Conservation (phyloP, 2,888 invertebrate species). For the Pseudeuparius sepicola region DNA sequence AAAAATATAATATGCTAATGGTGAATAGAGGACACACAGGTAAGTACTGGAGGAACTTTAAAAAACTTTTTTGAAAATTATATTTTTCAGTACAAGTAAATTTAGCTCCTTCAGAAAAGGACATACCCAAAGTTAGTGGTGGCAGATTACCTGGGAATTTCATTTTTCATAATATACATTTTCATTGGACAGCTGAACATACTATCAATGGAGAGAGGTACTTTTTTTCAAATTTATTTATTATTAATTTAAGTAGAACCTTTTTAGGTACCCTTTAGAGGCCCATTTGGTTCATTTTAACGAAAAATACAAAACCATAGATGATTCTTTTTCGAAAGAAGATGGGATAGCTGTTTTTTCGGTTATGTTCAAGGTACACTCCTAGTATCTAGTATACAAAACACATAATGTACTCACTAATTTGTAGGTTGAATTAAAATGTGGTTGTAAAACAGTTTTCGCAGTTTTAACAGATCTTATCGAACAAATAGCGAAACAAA, state of each 20-base stretch:
- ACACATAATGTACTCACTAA: too few relatives aligned
- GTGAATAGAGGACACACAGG: slow-evolving; percentile 8
- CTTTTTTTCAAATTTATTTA: background rate
- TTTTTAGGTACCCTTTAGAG: slow-evolving; percentile 20
- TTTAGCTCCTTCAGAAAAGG: too few relatives aligned
- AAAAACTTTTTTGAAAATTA: background rate
- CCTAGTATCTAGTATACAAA: too few relatives aligned
- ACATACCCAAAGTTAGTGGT: too few relatives aligned
- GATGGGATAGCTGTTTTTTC: slow-evolving; percentile 19
- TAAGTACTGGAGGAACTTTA: too few relatives aligned
- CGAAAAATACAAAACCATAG: slow-evolving; percentile 13
- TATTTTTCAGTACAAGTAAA: slow-evolving; percentile 12
- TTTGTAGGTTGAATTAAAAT: too few relatives aligned
- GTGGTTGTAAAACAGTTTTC: too few relatives aligned
- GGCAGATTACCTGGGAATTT: slow-evolving; percentile 12
- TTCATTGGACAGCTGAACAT: slow-evolving; percentile 21
- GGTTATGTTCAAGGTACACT: slow-evolving; percentile 18
- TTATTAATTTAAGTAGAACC: slow-evolving; percentile 6
- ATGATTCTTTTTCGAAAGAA: slow-evolving; percentile 12
- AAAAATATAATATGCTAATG: background rate
- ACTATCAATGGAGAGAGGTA: slow-evolving; percentile 5
- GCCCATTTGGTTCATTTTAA: slow-evolving; percentile 21
- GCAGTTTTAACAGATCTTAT: too few relatives aligned
- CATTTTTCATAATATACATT: slow-evolving; percentile 17
- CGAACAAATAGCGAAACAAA: too few relatives aligned